These are phyloP conservation scores for Artemisiospiza belli DNA, from an alignment of 2,113 vertebrate genomes.

Conservation along the genomic window DNA sequence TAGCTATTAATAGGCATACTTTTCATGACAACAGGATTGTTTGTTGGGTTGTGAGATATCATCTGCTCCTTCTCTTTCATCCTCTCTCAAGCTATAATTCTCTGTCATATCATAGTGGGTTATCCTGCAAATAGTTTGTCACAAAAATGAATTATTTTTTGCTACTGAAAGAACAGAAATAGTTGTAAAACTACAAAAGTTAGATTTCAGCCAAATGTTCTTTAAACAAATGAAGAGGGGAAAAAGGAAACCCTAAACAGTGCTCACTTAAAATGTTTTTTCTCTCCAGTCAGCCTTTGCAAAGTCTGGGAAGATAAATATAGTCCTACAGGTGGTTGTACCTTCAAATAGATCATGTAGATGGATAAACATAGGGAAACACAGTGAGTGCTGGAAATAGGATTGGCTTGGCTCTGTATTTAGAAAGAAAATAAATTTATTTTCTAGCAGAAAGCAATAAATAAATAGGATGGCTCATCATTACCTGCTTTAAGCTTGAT, in stretches of 20 bases:
- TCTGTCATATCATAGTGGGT: neutral
- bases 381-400: neutral
- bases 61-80: constrained; percentile 12
- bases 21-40: constrained; percentile 2
- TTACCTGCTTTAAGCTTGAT: constrained; percentile 28
- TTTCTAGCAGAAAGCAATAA: constrained; percentile 20
- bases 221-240: neutral
- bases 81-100: neutral
- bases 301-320: neutral
- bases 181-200: neutral
- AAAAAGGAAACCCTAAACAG: neutral
- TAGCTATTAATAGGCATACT: neutral
- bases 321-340: neutral
- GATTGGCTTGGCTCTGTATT: neutral
- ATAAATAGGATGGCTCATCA: constrained; percentile 8
- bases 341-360: constrained; percentile 2
- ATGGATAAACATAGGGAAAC: neutral
- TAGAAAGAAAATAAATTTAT: neutral
- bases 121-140: constrained; percentile 29
- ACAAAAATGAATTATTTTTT: constrained; percentile 18
- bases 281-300: neutral
- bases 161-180: neutral
- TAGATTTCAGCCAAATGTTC: neutral
- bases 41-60: neutral
- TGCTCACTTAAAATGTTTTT: neutral